These are phyloP conservation scores for Candidula unifasciata DNA, from an alignment of 2,888 invertebrate species.

Conservation along the genomic window DNA sequence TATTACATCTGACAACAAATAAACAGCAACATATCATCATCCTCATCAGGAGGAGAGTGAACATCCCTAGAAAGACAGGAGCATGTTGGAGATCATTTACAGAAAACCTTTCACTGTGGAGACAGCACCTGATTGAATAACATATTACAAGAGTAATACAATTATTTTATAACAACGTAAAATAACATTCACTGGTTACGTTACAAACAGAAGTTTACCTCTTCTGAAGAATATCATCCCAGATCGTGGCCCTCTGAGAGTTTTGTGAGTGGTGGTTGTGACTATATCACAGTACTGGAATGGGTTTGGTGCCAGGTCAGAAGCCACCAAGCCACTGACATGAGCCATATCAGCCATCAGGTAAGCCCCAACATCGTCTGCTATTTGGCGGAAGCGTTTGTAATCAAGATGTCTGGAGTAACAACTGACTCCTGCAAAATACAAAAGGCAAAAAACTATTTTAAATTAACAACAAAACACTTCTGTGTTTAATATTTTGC, in stretches of 20 bases:
- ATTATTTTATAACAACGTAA: no score
- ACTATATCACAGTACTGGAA: slow-evolving; percentile 95
- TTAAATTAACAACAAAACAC: no score
- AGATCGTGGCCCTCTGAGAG: slow-evolving; percentile 85
- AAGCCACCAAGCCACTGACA: slow-evolving; percentile 93
- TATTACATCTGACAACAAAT: no score
- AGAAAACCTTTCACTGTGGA: no score
- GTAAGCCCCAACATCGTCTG: slow-evolving; percentile 88
- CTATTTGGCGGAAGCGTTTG: slow-evolving; percentile 87
- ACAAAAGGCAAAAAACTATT: not conserved
- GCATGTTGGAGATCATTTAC: no score
- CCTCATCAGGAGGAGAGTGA: no score
- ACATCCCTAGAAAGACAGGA: no score
- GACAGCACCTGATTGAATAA: no score
- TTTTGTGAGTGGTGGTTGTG: slow-evolving; percentile 96
- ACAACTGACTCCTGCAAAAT: slow-evolving; percentile 87
- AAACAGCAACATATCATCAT: no score
- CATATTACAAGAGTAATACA: no score
- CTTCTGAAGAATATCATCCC: slow-evolving; percentile 95
- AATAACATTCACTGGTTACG: not conserved
- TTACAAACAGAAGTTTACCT: no score
- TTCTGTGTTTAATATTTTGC: no score
- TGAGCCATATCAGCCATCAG: slow-evolving; percentile 98
- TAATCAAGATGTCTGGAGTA: slow-evolving; percentile 96
- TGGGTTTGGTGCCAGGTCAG: slow-evolving; percentile 91